Base-by-base conservation (phyloP, 1,140 invertebrate species). In the Ostrea denselamellosa region DNA sequence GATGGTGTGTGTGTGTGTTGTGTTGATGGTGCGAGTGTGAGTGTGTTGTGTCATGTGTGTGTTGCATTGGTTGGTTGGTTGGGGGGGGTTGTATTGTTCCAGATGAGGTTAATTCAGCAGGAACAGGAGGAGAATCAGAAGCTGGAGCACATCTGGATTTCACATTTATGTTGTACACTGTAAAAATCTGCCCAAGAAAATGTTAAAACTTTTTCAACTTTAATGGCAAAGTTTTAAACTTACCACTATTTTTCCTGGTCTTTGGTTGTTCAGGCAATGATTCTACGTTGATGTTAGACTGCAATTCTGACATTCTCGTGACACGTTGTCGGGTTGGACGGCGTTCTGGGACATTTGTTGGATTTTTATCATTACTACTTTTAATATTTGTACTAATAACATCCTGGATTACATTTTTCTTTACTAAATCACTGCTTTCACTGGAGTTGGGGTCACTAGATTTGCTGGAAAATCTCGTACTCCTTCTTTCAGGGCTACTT, bases 401-500 rank as follows among this genome's bases (percentile, higher is more conserved):
- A 34, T 77, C 68, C 0, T 77, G 68, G 5, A 0, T 28, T 8
- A 77, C 25, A 28, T 77, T 77, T 77, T 25, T 77, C 22, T 77
- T 77, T 2, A n/a, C 17, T 12, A 77, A 12, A 77, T 77, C 68
- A 77, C 25, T 77, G 28, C 68, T 77, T 12, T 77, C 68, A 34
- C 8, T 77, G 12, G 68, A 77, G 28, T 28, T 77, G 9, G 68
- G 28, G 28, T 77, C 68, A 77, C 68, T 77, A 0, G 68, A 77
- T 10, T 77, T 77, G 14, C 68, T 77, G 25, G 25, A 77, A 12
- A 44, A 83, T 54, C 82, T 83, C 22, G 54, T 85, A 85, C 22
- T 65, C n/a, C 28, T 85, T 65, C 84, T 65, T 34, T 85, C 54
- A 65, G 19, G 54, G 51, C 58, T 51, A 52, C 82, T 28, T 86